Conservation (phyloP, 2,888 invertebrate species). For the Apodemia mormo region DNA sequence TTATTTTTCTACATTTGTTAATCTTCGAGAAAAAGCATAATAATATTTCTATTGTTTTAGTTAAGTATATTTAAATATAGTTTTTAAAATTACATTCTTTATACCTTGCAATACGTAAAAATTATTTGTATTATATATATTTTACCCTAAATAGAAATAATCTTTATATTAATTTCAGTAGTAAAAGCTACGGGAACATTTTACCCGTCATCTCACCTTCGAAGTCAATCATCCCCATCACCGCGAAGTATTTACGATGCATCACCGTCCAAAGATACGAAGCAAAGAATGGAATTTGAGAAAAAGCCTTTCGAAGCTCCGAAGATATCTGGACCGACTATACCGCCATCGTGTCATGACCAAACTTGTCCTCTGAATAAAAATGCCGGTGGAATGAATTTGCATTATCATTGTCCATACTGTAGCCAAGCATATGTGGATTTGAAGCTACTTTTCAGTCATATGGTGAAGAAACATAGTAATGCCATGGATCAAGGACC, state of each 20-base stretch:
- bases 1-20: no score
- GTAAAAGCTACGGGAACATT: constrained; percentile 96
- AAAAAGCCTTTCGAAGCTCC: constrained; percentile 62
- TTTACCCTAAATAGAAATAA: constrained; percentile 27
- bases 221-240: constrained; percentile 79
- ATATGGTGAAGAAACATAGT: constrained; percentile 76
- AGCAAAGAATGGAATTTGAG: constrained; percentile 61
- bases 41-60: no score
- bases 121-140: no score
- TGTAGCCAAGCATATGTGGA: constrained; percentile 76
- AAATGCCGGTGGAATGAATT: constrained; percentile 70
- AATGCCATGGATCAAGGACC: constrained; percentile 66
- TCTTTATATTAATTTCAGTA: constrained; percentile 84
- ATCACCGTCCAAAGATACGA: constrained; percentile 77
- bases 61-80: no score
- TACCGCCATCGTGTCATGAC: constrained; percentile 83
- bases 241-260: constrained; percentile 80
- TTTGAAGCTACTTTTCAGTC: constrained; percentile 69
- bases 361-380: constrained; percentile 74
- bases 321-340: constrained; percentile 66
- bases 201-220: constrained; percentile 88
- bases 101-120: no score
- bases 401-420: constrained; percentile 75
- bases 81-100: no score
- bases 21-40: no score